Evolutionary conservation across 2,888 invertebrate genomes (phyloP).

Genomic region (Parthenolecanium corni): DNA sequence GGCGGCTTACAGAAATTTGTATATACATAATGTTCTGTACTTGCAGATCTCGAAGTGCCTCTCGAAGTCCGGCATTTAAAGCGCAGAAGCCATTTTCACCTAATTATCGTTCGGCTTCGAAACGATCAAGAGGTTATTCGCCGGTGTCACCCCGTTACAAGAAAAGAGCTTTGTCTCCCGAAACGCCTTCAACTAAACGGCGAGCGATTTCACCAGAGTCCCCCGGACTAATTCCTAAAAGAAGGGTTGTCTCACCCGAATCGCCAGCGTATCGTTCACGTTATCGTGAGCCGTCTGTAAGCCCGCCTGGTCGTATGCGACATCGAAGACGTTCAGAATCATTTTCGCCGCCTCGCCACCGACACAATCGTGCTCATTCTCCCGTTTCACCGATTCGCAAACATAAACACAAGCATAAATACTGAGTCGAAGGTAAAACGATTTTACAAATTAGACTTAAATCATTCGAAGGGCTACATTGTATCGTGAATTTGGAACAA

Average conservation of each 20-base stretch:
- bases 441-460: too few species aligned
- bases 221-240: conserved; percentile 34
- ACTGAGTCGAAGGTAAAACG: conserved; percentile 33
- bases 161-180: conserved; percentile 35
- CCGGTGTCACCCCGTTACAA: conserved; percentile 35
- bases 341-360: conserved; percentile 37
- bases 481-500: too few species aligned
- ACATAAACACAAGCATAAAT: conserved; percentile 45
- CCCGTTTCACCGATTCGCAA: conserved; percentile 37
- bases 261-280: conserved; percentile 37
- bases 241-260: conserved; percentile 36
- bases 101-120: conserved; percentile 26
- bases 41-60: conserved; percentile 32
- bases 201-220: conserved; percentile 37
- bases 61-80: conserved; percentile 31
- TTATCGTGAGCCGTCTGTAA: conserved; percentile 41
- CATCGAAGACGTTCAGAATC: conserved; percentile 40
- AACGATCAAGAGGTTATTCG: conserved; percentile 31
- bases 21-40: neutral
- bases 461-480: too few species aligned
- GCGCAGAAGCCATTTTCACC: conserved; percentile 30
- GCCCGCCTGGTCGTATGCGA: conserved; percentile 38
- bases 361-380: conserved; percentile 37
- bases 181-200: conserved; percentile 32
- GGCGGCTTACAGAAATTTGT: too few species aligned